Percentiles rank a stretch among this genome's conserved stretches.
phyloP scores from a whole-genome alignment of 2,888 invertebrate genomes.

The Charanyca ferruginea region DNA sequence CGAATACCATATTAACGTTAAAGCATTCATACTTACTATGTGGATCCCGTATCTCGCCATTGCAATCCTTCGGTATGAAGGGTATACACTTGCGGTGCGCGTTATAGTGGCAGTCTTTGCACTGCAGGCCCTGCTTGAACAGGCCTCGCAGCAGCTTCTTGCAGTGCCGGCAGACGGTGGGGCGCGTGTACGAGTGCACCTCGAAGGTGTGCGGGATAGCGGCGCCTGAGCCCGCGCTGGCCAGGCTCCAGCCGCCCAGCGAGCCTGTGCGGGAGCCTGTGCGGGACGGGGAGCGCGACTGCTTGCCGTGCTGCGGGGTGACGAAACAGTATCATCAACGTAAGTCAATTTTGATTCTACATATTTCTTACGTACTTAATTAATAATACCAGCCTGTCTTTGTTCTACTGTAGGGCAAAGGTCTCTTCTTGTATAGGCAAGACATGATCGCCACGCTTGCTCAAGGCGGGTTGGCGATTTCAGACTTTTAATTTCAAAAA shows the following conservation, averaged over 20 bases:
- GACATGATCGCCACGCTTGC: too few species aligned
- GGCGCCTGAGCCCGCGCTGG: conserved; percentile 44
- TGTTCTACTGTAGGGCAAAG: too few species aligned
- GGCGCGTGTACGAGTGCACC: conserved; percentile 98
- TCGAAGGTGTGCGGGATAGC: conserved; percentile 97
- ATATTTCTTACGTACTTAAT: too few species aligned
- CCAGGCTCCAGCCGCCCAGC: conserved; percentile 66
- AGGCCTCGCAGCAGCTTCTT: conserved; percentile 98
- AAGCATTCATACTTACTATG: conserved; percentile 79
- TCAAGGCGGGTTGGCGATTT: too few species aligned
- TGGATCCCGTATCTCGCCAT: conserved; percentile 93
- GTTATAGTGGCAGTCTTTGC: conserved; percentile 99
- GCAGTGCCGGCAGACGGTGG: conserved; percentile 98
- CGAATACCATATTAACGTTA: too few species aligned
- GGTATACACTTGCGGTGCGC: conserved; percentile 98
- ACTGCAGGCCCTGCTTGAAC: conserved; percentile 97
- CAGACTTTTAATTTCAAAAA: too few species aligned
- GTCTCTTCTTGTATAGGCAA: too few species aligned
- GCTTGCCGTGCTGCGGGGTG: conserved; percentile 77
- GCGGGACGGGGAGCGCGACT: conserved; percentile 93
- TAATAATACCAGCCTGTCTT: too few species aligned
- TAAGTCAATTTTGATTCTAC: too few species aligned
- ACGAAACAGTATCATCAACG: too few species aligned
- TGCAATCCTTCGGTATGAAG: conserved; percentile 96
- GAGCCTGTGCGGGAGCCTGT: conserved; percentile 92